Conservation (phyloP, 2,113 vertebrate species). For the Dinomys branickii region DNA sequence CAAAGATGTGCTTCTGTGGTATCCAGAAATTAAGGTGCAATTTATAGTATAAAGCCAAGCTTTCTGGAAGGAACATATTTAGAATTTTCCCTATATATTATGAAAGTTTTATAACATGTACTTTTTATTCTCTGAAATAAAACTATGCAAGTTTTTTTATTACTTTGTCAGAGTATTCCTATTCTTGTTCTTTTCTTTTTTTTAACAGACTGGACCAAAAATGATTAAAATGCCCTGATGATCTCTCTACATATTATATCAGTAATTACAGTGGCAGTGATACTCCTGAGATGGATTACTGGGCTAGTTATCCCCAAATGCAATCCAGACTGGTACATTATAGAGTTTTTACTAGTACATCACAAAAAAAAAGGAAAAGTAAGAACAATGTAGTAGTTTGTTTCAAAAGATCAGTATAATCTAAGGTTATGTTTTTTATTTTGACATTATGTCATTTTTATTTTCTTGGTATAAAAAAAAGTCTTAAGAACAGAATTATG, state of each 20-base stretch:
- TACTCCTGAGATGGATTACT: background rate
- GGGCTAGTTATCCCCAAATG: background rate
- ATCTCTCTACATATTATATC: background rate
- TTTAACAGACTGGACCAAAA: background rate
- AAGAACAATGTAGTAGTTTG: background rate
- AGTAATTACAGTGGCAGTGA: background rate
- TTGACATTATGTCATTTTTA: background rate
- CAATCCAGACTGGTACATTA: background rate
- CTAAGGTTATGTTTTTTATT: background rate
- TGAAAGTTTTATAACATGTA: background rate
- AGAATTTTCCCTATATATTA: constrained; percentile 29
- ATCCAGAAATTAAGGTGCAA: constrained; percentile 29
- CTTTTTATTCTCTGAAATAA: background rate
- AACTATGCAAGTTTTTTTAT: background rate
- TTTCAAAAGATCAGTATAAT: background rate
- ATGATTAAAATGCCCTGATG: background rate
- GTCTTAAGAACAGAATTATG: background rate
- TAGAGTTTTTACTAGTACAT: background rate
- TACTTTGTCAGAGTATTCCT: background rate
- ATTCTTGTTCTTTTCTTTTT: background rate
- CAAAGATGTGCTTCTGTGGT: background rate
- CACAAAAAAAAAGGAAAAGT: background rate
- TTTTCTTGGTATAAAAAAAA: background rate
- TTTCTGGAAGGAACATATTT: constrained; percentile 39
- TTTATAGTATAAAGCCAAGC: background rate